Conservation (phyloP, 2,797 vertebrate species). For the Diplodus puntazzo region DNA sequence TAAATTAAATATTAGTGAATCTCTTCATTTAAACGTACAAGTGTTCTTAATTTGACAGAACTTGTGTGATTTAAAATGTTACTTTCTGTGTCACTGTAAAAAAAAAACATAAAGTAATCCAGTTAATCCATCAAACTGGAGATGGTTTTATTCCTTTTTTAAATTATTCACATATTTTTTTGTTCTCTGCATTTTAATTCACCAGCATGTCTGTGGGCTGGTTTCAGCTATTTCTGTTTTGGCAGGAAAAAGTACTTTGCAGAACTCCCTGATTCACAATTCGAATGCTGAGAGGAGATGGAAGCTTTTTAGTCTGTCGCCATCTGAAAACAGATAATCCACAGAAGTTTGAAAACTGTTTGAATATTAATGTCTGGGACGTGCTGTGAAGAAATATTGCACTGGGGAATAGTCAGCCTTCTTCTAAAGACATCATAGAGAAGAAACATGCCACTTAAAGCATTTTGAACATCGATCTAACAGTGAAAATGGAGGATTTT, state of each 20-base stretch:
- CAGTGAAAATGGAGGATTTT: no score
- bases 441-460: no score
- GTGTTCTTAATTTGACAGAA: not conserved
- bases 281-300: conserved; percentile 21
- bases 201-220: conserved; percentile 59
- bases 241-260: conserved; percentile 42
- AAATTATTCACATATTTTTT: conserved; percentile 27
- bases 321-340: conserved; percentile 18
- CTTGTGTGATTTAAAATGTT: not conserved
- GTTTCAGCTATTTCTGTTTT: conserved; percentile 42
- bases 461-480: not conserved
- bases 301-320: conserved; percentile 29
- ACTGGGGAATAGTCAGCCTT: not conserved
- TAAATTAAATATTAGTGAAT: not conserved
- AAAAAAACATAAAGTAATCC: conserved; percentile 34
- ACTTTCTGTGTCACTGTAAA: not conserved
- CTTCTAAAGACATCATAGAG: no score
- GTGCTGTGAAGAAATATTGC: not conserved
- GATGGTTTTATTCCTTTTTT: conserved; percentile 8
- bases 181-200: conserved; percentile 32
- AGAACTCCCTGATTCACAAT: conserved; percentile 22
- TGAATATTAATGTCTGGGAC: not conserved
- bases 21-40: not conserved
- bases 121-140: conserved; percentile 48
- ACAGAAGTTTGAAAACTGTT: not conserved